These are phyloP conservation scores for Nowickia ferox DNA, from an alignment of 2,888 invertebrate genomes.

Conservation along the genomic window DNA sequence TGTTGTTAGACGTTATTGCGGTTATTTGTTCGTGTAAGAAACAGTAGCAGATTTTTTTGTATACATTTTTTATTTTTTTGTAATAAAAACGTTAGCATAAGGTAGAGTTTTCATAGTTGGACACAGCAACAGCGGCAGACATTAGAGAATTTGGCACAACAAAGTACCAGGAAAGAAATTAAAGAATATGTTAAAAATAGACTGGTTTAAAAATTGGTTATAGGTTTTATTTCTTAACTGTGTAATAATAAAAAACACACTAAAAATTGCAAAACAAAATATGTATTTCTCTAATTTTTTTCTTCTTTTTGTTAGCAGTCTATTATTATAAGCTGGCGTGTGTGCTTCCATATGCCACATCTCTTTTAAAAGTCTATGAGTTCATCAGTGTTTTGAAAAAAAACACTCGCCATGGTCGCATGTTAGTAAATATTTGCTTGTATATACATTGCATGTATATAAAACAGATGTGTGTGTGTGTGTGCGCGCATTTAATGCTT, in stretches of 20 bases:
- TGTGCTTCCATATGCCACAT: background rate
- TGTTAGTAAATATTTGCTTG: conserved; percentile 5
- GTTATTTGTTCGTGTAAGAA: conserved; percentile 42
- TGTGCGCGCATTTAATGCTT: conserved; percentile 76
- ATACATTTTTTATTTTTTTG: conserved; percentile 25
- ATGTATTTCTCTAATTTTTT: background rate
- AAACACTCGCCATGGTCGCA: conserved; percentile 22
- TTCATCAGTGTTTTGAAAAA: conserved; percentile 53
- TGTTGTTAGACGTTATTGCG: conserved; percentile 52
- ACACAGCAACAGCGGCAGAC: conserved; percentile 40
- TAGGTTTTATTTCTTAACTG: conserved; percentile 52
- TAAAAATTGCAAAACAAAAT: conserved; percentile 29
- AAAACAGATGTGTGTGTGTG: background rate
- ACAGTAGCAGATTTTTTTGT: conserved; percentile 20
- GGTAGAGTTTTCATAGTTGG: conserved; percentile 53
- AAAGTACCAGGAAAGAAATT: conserved; percentile 9
- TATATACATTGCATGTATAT: background rate
- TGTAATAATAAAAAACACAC: conserved; percentile 3
- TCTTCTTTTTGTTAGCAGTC: conserved; percentile 1
- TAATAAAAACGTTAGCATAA: conserved; percentile 49
- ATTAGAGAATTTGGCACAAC: conserved; percentile 48
- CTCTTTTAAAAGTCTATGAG: conserved; percentile 40
- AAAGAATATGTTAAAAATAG: conserved; percentile 37
- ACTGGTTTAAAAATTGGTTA: conserved; percentile 28
- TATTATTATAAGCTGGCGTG: conserved; percentile 26